phyloP scores from a whole-genome alignment of 2,888 invertebrate genomes.

The Lepidochrysops patricia region DNA sequence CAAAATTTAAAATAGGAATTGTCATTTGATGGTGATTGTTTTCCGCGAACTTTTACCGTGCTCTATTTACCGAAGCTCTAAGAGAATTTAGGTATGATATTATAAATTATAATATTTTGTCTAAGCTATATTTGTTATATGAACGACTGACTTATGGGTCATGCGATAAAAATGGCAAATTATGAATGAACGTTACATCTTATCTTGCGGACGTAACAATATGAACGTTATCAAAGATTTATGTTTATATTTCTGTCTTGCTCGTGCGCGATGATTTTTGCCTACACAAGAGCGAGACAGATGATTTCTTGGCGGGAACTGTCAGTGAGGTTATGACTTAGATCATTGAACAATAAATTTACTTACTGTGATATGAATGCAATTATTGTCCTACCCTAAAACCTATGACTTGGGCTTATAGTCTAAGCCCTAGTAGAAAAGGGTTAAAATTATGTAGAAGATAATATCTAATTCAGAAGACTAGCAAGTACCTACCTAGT shows the following conservation, averaged over 20 bases:
- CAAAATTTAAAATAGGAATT: background rate
- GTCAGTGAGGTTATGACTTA: slow-evolving; percentile 20
- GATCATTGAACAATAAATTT: slow-evolving; percentile 19
- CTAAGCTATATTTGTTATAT: background rate
- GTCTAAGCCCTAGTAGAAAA: too few species aligned
- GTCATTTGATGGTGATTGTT: background rate
- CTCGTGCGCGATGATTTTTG: background rate
- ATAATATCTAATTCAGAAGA: too few species aligned
- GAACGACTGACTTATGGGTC: background rate
- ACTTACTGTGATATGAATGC: slow-evolving; percentile 16
- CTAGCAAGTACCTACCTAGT: too few species aligned
- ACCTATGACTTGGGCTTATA: too few species aligned
- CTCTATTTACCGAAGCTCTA: too few species aligned
- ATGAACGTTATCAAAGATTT: slow-evolving; percentile 21
- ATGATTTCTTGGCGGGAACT: slow-evolving; percentile 20
- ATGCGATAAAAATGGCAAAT: background rate
- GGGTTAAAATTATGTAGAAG: too few species aligned
- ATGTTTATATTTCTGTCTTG: slow-evolving; percentile 25
- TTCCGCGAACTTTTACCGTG: background rate
- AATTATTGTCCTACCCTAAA: too few species aligned
- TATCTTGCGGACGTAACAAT: slow-evolving; percentile 18
- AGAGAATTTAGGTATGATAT: too few species aligned
- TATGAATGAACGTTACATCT: slow-evolving; percentile 13
- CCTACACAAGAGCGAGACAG: slow-evolving; percentile 16
- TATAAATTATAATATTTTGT: background rate